Evolutionary conservation across 2,797 vertebrate genomes (phyloP).

Genomic region (Tragopan temminckii): DNA sequence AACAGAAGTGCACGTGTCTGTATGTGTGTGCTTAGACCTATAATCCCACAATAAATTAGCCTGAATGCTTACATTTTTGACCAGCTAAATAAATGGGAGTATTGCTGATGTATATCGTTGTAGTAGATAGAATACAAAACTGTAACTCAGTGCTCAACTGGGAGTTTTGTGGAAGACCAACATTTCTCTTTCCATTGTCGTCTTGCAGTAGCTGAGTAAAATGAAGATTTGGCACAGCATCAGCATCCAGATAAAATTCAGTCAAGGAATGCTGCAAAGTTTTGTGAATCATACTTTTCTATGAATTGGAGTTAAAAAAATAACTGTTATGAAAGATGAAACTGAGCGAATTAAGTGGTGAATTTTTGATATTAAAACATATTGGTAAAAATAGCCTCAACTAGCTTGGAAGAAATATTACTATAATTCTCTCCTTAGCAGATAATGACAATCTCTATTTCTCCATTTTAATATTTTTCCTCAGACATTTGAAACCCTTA

Average conservation of each 20-base stretch:
- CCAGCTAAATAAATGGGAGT: not conserved
- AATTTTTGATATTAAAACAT: not conserved
- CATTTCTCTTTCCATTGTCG: not conserved
- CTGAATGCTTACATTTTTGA: not conserved
- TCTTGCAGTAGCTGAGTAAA: not conserved
- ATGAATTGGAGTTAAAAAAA: not conserved
- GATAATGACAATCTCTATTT: not conserved
- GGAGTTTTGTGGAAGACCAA: not conserved
- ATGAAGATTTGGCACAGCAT: accelerated
- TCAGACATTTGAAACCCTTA: not conserved
- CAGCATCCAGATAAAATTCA: not conserved
- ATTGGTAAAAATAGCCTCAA: not conserved
- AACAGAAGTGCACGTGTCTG: not conserved
- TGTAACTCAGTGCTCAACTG: not conserved
- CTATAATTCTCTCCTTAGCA: not conserved
- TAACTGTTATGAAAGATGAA: not conserved
- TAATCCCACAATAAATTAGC: slow-evolving; percentile 24
- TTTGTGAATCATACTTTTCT: not conserved
- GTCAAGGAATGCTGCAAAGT: not conserved
- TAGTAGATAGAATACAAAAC: not conserved
- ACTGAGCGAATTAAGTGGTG: not conserved
- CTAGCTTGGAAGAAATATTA: not conserved
- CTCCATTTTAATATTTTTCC: not conserved
- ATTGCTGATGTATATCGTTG: not conserved
- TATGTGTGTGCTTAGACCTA: not conserved